Percentiles rank a stretch among this genome's conserved stretches.
These are phyloP conservation scores for Pseudococcus jackbeardsleyi DNA, from an alignment of 2,888 invertebrate species.

Conservation along the genomic window DNA sequence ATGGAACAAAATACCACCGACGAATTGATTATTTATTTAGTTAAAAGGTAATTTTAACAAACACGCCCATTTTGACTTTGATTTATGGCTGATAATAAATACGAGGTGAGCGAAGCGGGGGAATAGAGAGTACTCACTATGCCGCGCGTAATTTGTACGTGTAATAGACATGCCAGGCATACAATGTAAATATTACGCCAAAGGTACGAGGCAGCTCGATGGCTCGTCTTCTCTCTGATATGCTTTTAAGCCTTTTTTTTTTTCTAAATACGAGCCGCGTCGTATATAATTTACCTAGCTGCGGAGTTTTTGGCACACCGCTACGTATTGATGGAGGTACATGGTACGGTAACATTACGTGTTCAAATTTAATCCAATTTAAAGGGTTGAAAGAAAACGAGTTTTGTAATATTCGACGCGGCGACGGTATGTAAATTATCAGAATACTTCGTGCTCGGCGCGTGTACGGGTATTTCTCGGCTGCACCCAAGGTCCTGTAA, in stretches of 20 bases:
- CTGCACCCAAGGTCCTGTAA: background rate
- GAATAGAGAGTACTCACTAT: background rate
- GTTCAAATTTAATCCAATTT: constrained; percentile 39
- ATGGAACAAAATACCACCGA: background rate
- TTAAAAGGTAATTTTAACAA: constrained; percentile 18
- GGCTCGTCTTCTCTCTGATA: background rate
- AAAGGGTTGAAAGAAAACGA: constrained; percentile 13
- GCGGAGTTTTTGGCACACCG: background rate
- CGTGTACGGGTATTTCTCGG: background rate
- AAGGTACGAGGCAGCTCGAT: background rate
- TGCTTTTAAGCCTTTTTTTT: too few relatives aligned
- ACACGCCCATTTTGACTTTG: constrained; percentile 50
- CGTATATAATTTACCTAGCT: background rate
- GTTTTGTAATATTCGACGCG: background rate
- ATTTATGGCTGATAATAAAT: constrained; percentile 27
- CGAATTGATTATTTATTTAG: constrained; percentile 27
- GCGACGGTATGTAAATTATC: background rate
- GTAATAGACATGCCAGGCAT: background rate
- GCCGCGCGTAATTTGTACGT: background rate
- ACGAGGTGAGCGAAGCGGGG: background rate
- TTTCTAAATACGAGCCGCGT: background rate
- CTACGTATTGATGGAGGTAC: background rate
- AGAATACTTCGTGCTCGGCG: background rate
- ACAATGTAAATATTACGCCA: background rate
- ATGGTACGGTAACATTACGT: background rate